Evolutionary conservation across 2,888 invertebrate species (phyloP), one percentile per base, ranked within the genome.

Genomic region (Dicranocentrus wangi): DNA sequence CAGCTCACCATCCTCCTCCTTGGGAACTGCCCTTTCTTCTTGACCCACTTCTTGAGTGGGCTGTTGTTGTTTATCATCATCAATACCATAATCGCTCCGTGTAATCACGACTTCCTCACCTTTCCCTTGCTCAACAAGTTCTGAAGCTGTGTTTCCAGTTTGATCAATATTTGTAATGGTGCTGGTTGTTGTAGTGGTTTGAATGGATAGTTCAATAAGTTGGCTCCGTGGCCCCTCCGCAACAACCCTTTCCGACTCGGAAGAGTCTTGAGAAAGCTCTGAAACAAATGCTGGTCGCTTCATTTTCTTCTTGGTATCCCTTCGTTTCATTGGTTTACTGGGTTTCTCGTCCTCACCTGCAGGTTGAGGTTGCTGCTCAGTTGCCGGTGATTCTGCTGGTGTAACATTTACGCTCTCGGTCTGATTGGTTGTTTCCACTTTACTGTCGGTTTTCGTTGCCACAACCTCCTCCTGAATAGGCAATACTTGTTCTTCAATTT

Each of bases 231-330:
- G 25, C 51, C 25, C 25, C 15, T 19, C 42, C 42, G 17, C 23
- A 8, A 1, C 27, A 2, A 17, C 19, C 69, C 19, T 61, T 27
- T 47, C 51, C 23, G 19, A n/a, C 42, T 65, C 28, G 23, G 58
- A 58, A 19, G 19, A 27, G 13, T 68, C 47, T 25, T 66, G 42
- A 43, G 55, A 39, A 15, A 68, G 42, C 23, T 21, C 63, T 8
- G 42, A 68, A 39, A 76, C 61, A 58, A 82, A 84, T 27, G 65
- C 65, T 51, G 84, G 84, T 42, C 83, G 53, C 28, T 84, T 82
- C 32, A 82, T 21, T 23, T 83, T 82, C 47, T 82, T 84, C 65
- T 83, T 84, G 10, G 76, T 72, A 43, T 82, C 82, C 43, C 84
- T 55, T 63, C 82, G 28, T 51, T 66, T 79, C 28, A 83, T 69